Base-by-base conservation (phyloP, 2,113 vertebrate genomes). In the Haemorhous mexicanus region DNA sequence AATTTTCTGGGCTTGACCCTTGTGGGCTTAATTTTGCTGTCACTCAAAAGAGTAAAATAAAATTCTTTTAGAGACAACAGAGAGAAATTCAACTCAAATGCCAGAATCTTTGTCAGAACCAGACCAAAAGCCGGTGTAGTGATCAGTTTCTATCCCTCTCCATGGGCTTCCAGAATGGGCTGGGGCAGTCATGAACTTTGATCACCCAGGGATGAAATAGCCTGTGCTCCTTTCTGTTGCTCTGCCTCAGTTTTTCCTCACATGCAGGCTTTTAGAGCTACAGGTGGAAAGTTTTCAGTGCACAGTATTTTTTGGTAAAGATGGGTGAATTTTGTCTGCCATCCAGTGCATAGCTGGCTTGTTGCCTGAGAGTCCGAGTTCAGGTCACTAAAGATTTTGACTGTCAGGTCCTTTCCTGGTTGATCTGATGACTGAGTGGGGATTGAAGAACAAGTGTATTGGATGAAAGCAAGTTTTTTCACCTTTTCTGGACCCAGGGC, bases 291-390 rank as follows among this genome's bases (percentile, higher is more conserved):
- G 11, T 67, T 87, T 74, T 74, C 52, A 53, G 56, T 26, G 56
- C 24, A 59, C 17, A 13, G 15, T 75, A 32, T 14, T 68, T 58
- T 47, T 35, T 50, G 32, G 62, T 81, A 50, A 77, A 79, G 35
- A 76, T 27, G 8, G 3, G 8, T 72, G 43, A 76, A 47, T 75
- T 89, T 83, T 72, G 2, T 44, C 39, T 87, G 50, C 19, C 9
- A 32, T 41, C 20, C 28, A 24, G 20, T 16, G 19, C 43, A 62
- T 8, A 80, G 19, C 28, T 50, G 35, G 4, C 33, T 80, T 43
- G 21, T 63, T 72, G 11, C 47, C 28, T 27, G 21, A n/a, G 13
- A 59, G 19, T 23, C 13, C 0, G 0, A 26, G 20, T 72, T 27
- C 35, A 68, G 44, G 7, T 67, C 35, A 10, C 63, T 76, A 37